Percentiles rank a stretch among this genome's conserved stretches.
phyloP scores from a whole-genome alignment of 2,113 vertebrate species.

The Sapayoa aenigma region DNA sequence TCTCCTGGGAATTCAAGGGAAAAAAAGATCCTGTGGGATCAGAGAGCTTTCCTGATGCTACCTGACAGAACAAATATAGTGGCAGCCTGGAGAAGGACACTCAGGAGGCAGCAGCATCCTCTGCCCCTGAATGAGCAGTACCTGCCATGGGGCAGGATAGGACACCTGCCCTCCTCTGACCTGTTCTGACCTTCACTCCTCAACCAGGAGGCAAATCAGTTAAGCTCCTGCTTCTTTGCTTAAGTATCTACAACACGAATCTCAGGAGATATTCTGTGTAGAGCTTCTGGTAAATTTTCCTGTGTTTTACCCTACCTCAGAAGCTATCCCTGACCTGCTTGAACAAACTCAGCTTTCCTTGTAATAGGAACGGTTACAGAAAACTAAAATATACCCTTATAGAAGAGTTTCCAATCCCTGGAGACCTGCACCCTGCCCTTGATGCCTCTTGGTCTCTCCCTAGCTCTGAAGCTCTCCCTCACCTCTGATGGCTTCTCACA shows the following conservation, averaged over 20 bases:
- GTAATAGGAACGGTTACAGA: not conserved
- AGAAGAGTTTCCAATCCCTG: not conserved
- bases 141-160: fast-evolving
- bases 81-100: not conserved
- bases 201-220: not conserved
- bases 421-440: not conserved
- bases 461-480: not conserved
- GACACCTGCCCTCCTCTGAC: not conserved
- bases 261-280: not conserved
- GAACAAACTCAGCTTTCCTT: not conserved
- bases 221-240: not conserved
- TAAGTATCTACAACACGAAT: not conserved
- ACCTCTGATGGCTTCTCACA: not conserved
- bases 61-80: not conserved
- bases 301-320: not conserved
- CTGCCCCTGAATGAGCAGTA: not conserved
- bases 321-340: not conserved
- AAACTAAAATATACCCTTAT: not conserved
- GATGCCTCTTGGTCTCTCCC: not conserved
- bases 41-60: not conserved
- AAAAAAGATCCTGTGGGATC: not conserved
- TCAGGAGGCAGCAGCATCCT: not conserved
- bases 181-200: not conserved
- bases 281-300: not conserved
- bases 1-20: not conserved